Base-by-base conservation (phyloP, 2,113 vertebrate species). In the Apteryx mantelli region DNA sequence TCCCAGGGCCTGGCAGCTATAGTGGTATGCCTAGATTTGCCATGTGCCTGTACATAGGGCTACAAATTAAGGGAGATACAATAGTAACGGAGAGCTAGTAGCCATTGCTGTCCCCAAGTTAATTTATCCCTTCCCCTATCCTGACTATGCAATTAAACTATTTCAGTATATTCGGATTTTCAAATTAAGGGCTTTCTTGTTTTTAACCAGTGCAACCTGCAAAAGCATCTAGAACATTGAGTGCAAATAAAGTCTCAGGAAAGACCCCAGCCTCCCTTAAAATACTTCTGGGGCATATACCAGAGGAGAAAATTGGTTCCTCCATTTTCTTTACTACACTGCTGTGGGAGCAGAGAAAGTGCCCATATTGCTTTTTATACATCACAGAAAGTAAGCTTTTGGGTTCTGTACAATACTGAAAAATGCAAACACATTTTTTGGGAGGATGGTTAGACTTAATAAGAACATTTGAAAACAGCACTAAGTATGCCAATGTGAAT, bases 391-490 rank as follows among this genome's bases (percentile, higher is more conserved):
- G 36, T 60, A 83, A 94, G 60, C 64, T 88, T 66, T 14, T 9
- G 46, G 58, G 68, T 90, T 75, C 46, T 60, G 46, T 88, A 93
- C 83, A 95, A 70, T 58, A 83, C 50, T 61, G 55, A 28, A 88
- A 80, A 93, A 93, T 63, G 24, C 36, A 83, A 85, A 88, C 88
- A 36, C 21, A 77, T 91, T 94, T 96, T 90, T 5, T 19, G 40
- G 40, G 24, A 83, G 9, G 34, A 88, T 84, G 46, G 83, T 92
- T 92, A 88, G 73, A 71, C 58, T 88, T 74, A 89, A 89, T 93
- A 81, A 78, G n/a, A 12, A 21, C 83, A 75, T 90, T 93, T 90
- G 58, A 94, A 97, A 96, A 5, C 56, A 86, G 16, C 14, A 71
- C 50, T 78, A 87, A 77, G 79, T 65, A 88, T 64, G 46, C 78